Evolutionary conservation across 2,888 invertebrate species (phyloP), one percentile per base, ranked within the genome.

Genomic region (Lycophotia porphyrea): DNA sequence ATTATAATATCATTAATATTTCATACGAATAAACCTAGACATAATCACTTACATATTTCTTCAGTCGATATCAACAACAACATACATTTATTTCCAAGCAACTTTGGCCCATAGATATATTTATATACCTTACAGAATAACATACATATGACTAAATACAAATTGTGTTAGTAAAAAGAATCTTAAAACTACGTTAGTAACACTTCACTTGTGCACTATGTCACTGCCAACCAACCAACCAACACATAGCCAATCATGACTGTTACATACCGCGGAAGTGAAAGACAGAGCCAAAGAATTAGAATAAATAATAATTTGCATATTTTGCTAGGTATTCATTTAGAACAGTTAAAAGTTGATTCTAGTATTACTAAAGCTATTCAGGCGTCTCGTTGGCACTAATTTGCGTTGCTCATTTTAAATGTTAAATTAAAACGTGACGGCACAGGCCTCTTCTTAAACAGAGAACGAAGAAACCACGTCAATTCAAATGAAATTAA

Each of bases 191-290:
- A n/a, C n/a, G n/a, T n/a, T n/a, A n/a, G n/a, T n/a, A n/a, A n/a
- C n/a, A n/a, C n/a, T n/a, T n/a, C n/a, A n/a, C n/a, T n/a, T n/a
- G n/a, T n/a, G n/a, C n/a, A n/a, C n/a, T n/a, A n/a, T n/a, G n/a
- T n/a, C n/a, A n/a, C n/a, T n/a, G n/a, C n/a, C n/a, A n/a, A n/a
- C n/a, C n/a, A n/a, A n/a, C n/a, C n/a, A n/a, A n/a, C n/a, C n/a
- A n/a, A n/a, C n/a, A n/a, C n/a, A n/a, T n/a, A n/a, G 34, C 49
- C 63, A 49, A 74, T 42, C 74, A n/a, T 71, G 69, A 77, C 68
- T 69, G 55, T 61, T 65, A 72, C 71, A 70, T 75, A 75, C 73
- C 39, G 55, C 83, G 80, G 83, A 85, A 83, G 71, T 80, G 76
- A 77, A 82, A 82, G 65, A 83, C 73, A 36, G 7, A 68, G 64